Evolutionary conservation across 1,140 invertebrate species (phyloP), one percentile per base, ranked within the genome.

Genomic region (Saccostrea echinata): DNA sequence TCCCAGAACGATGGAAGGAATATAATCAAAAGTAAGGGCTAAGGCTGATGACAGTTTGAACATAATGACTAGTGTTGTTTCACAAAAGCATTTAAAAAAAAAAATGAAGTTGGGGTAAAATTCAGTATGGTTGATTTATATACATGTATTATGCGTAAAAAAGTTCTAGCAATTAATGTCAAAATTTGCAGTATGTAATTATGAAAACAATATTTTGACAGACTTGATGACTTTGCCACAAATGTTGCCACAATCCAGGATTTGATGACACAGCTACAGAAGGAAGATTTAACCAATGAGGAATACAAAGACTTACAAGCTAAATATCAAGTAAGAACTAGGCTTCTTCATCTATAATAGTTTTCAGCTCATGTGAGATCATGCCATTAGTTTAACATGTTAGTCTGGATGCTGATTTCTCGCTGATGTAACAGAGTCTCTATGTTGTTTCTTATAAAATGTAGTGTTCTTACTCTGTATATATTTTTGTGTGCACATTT

Each of bases 181-280:
- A n/a, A n/a, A n/a, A n/a, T n/a, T n/a, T n/a, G n/a, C n/a, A n/a
- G n/a, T n/a, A n/a, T n/a, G n/a, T 30, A 24, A 43, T 24, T 30
- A n/a, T 33, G 2, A 30, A n/a, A 80, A 33, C 0, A 16, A 33
- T 30, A 30, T 84, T 30, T 55, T 85, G 90, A 27, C 90, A 97
- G 96, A 91, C 98, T 98, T 92, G 95, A 96, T 43, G 97, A 97
- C 86, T 98, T 99, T 96, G 96, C 97, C n/a, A 94, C 95, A 64
- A 99, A 98, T 98, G 98, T 99, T 97, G 97, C 98, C 92, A 96
- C 96, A 80, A 97, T 99, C 0, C 98, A 99, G 92, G 96, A 96
- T 84, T 97, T 97, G 43, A 96, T 98, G 88, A 97, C 97, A 92
- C 97, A 97, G 85, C 97, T 99, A 90, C 96, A 98, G 8, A 96